Conservation (phyloP, 2,113 vertebrate species). For the Thryonomys swinderianus region DNA sequence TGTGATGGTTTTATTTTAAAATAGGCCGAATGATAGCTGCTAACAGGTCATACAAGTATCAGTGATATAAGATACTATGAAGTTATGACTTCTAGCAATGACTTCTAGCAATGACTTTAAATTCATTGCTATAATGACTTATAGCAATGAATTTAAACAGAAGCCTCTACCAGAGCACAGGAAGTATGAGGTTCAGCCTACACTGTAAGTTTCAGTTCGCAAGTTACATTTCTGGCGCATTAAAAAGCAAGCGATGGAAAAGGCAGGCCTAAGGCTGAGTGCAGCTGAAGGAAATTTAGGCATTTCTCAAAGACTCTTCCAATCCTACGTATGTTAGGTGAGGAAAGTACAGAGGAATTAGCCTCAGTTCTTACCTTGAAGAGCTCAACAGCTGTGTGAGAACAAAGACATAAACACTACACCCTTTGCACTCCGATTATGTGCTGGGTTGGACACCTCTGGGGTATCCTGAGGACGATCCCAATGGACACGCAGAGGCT, state of each 20-base stretch:
- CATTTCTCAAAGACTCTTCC: conserved; percentile 29
- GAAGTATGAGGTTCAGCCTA: not conserved
- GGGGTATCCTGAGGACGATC: not conserved
- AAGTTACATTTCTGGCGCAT: not conserved
- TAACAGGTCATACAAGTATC: not conserved
- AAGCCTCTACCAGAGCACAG: not conserved
- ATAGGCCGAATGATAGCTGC: not conserved
- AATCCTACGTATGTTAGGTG: not conserved
- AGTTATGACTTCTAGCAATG: not conserved
- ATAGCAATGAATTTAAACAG: not conserved
- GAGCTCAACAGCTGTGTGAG: not conserved
- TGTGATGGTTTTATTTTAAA: conserved; percentile 41
- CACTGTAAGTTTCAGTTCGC: not conserved
- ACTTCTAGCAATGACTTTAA: conserved; percentile 7
- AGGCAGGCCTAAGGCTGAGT: not conserved
- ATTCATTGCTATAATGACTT: no score
- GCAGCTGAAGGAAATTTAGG: not conserved
- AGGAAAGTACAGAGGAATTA: not conserved
- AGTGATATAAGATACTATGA: not conserved
- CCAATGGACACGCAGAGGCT: not conserved
- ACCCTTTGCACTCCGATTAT: not conserved
- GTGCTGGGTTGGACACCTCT: not conserved
- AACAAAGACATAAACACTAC: not conserved
- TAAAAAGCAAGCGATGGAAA: not conserved
- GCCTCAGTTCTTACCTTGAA: not conserved